phyloP scores from a whole-genome alignment of 2,797 vertebrate species.

The Benthosema pterotum region DNA sequence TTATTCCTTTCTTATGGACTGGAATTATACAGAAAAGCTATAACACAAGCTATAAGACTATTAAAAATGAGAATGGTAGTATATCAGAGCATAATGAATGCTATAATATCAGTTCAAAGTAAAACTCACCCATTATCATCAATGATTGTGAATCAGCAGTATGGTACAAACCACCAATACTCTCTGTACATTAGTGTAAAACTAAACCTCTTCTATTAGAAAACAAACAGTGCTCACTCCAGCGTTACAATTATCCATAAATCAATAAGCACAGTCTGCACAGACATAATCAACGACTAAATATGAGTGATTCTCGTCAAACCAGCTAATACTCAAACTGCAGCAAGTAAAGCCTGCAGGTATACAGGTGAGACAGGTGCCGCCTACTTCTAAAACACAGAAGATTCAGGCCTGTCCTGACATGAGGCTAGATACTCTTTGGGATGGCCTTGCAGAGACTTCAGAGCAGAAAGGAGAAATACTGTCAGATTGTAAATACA shows the following conservation, averaged over 20 bases:
- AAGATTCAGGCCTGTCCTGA: constrained; percentile 45
- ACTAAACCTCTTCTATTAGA: constrained; percentile 1
- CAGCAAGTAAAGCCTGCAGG: constrained; percentile 33
- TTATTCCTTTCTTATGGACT: too few relatives aligned
- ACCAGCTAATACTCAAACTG: constrained; percentile 12
- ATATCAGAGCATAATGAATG: too few relatives aligned
- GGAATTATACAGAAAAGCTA: too few relatives aligned
- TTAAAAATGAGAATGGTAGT: too few relatives aligned
- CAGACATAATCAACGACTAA: background rate
- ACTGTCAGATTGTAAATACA: constrained; percentile 7
- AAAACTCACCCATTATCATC: constrained; percentile 56
- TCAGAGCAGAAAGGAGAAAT: background rate
- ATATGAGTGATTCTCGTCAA: constrained; percentile 19
- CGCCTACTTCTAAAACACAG: constrained; percentile 24
- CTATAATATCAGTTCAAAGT: too few relatives aligned
- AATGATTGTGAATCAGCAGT: constrained; percentile 34
- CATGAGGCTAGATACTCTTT: constrained; percentile 1
- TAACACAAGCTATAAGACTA: too few relatives aligned
- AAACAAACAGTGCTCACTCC: constrained; percentile 10
- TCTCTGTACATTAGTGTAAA: constrained; percentile 1
- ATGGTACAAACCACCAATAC: constrained; percentile 4
- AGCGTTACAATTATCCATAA: constrained; percentile 10
- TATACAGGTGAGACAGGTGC: constrained; percentile 49
- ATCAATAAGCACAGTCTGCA: background rate
- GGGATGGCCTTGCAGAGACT: constrained; percentile 14